Percentiles rank a stretch among this genome's conserved stretches.
phyloP scores from a whole-genome alignment of 1,140 invertebrate genomes.

The Adoxophyes honmai region DNA sequence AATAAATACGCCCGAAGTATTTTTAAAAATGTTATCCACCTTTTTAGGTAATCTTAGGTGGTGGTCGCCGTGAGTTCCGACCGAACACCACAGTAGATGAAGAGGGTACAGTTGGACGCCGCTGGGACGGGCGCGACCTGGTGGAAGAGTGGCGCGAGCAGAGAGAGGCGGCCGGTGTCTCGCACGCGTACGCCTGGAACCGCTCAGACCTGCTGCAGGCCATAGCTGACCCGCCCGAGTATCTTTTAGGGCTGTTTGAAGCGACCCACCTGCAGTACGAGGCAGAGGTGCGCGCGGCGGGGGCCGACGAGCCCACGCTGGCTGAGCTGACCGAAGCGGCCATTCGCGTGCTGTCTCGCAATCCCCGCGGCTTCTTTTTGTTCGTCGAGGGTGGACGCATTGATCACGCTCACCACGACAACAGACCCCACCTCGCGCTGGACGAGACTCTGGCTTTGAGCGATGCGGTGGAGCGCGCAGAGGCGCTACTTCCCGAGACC shows the following conservation, averaged over 20 bases:
- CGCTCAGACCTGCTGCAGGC: constrained; percentile 42
- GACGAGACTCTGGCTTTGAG: constrained; percentile 85
- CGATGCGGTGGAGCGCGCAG: constrained; percentile 80
- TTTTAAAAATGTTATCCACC: too few species aligned
- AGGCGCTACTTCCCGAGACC: constrained; percentile 79
- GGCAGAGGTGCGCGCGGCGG: constrained; percentile 40
- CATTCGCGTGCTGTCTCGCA: constrained; percentile 82
- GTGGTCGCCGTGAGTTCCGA: constrained; percentile 84
- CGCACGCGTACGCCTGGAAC: constrained; percentile 35
- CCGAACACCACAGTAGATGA: constrained; percentile 18
- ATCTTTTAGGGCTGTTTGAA: constrained; percentile 75
- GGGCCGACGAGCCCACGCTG: constrained; percentile 59
- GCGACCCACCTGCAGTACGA: constrained; percentile 59
- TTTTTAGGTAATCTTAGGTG: constrained; percentile 81
- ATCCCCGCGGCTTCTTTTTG: constrained; percentile 81
- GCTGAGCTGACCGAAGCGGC: constrained; percentile 87
- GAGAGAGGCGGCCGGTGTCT: constrained; percentile 56
- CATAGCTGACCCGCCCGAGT: constrained; percentile 29
- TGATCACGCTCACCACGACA: constrained; percentile 88
- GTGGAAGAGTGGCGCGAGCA: constrained; percentile 75
- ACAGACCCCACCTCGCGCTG: constrained; percentile 82
- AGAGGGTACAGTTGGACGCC: constrained; percentile 54
- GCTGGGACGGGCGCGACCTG: constrained; percentile 56
- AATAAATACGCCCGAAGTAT: too few species aligned
- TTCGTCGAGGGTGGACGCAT: constrained; percentile 82